Evolutionary conservation across 2,797 vertebrate species (phyloP).

Genomic region (Pagetopsis macropterus): DNA sequence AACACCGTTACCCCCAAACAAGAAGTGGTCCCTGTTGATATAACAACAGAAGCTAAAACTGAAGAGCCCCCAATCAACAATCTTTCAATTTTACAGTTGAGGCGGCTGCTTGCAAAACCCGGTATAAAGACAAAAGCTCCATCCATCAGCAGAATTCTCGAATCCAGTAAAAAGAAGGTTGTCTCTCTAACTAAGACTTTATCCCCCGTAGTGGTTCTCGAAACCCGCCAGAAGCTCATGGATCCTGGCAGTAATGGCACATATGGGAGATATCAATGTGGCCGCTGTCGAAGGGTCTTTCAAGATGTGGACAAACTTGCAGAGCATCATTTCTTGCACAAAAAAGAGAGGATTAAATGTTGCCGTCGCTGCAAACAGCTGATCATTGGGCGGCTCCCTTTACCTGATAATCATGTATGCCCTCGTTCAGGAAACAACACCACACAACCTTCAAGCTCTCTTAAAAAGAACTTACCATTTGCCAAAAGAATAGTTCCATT

Average conservation of each 20-base stretch:
- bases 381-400: constrained; percentile 77
- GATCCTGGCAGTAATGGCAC: constrained; percentile 58
- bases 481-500: constrained; percentile 66
- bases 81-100: constrained; percentile 70
- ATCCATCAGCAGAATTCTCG: constrained; percentile 69
- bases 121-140: constrained; percentile 71
- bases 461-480: constrained; percentile 45
- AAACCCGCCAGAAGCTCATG: constrained; percentile 83
- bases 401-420: constrained; percentile 80
- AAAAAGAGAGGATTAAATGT: constrained; percentile 84
- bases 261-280: constrained; percentile 81
- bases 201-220: constrained; percentile 85
- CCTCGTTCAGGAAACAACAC: constrained; percentile 52
- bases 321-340: constrained; percentile 85
- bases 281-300: constrained; percentile 82
- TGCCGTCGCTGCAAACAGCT: constrained; percentile 82
- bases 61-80: constrained; percentile 34
- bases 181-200: constrained; percentile 81
- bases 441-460: constrained; percentile 31
- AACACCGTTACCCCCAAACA: constrained; percentile 63
- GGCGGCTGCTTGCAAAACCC: constrained; percentile 67
- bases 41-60: constrained; percentile 52
- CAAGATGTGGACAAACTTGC: constrained; percentile 79
- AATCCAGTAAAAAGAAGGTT: constrained; percentile 73
- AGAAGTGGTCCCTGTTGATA: constrained; percentile 69